Evolutionary conservation across 1,140 invertebrate genomes (phyloP), one percentile per base, ranked within the genome.

Genomic region (Ptiloglossa arizonensis): DNA sequence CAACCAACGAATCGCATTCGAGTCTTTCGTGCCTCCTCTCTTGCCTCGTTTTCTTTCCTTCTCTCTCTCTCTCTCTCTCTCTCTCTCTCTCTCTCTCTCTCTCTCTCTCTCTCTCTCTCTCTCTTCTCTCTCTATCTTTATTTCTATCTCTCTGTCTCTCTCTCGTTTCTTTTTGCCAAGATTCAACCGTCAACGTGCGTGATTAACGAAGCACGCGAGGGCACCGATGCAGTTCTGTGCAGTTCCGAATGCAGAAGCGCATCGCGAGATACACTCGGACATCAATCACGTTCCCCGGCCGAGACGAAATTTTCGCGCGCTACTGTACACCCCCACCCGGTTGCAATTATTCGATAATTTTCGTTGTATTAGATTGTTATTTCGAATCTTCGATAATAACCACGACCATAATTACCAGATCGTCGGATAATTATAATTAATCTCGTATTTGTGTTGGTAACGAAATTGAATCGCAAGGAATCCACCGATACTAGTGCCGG

Each of bases 181-280:
- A 83, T 79, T 75, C 81, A 63, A 82, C 63, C 59, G 59, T 79
- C 80, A 83, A 79, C 69, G 24, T 38, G 66, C 44, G 35, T 79
- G 60, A 79, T 83, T 70, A 82, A 79, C 64, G 59, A 69, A 66
- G 63, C 69, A 82, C 48, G 72, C 66, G 78, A 76, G 62, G 50
- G 54, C 57, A 50, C 22, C 66, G 38, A 69, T 29, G 54, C 66
- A 41, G 50, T 27, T 63, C 32, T 17, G 17, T 22, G 38, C 69
- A 38, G 48, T 38, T 24, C 24, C 27, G 35, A 76, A 68, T 56
- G 48, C 48, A 54, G 32, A 29, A 62, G 80, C 15, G 68, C 38
- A 75, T 63, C 41, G 44, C 67, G n/a, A 8, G 56, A 60, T 52
- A 13, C 46, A 9, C 32, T 35, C 6, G 60, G 59, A 60, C 62